Evolutionary conservation across 2,888 invertebrate genomes (phyloP).

Genomic region (Pilophorus perplexus): DNA sequence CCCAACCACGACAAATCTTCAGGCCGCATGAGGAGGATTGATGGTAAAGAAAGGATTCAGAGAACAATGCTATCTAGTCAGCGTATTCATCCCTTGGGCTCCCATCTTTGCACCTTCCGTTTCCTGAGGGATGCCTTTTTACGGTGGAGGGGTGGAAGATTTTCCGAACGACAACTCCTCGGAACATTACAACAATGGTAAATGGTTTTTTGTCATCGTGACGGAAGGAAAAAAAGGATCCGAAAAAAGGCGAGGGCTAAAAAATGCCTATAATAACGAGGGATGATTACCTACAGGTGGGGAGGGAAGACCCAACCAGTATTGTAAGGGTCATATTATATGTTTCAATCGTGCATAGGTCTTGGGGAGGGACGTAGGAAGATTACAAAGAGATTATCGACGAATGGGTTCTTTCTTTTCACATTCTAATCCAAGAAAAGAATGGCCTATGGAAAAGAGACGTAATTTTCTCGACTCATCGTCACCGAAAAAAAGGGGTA

Average conservation of each 20-base stretch:
- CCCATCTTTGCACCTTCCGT: no score
- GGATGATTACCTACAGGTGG: slow-evolving; percentile 20
- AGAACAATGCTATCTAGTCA: no score
- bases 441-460: no score
- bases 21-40: no score
- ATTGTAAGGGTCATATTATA: slow-evolving; percentile 29
- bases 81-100: no score
- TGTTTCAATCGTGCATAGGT: slow-evolving; percentile 34
- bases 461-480: no score
- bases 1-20: no score
- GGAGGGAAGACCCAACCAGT: not conserved
- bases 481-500: no score
- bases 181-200: not conserved
- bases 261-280: slow-evolving; percentile 12
- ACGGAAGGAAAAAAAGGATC: not conserved
- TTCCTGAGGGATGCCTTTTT: no score
- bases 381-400: not conserved
- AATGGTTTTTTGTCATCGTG: not conserved
- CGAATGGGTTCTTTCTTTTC: not conserved
- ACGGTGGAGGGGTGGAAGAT: not conserved
- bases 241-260: not conserved
- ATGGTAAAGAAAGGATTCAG: no score
- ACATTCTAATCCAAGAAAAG: slow-evolving; percentile 11
- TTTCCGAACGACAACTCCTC: not conserved
- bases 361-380: not conserved